phyloP scores from a whole-genome alignment of 2,113 vertebrate species.

The Haliaeetus leucogaster region DNA sequence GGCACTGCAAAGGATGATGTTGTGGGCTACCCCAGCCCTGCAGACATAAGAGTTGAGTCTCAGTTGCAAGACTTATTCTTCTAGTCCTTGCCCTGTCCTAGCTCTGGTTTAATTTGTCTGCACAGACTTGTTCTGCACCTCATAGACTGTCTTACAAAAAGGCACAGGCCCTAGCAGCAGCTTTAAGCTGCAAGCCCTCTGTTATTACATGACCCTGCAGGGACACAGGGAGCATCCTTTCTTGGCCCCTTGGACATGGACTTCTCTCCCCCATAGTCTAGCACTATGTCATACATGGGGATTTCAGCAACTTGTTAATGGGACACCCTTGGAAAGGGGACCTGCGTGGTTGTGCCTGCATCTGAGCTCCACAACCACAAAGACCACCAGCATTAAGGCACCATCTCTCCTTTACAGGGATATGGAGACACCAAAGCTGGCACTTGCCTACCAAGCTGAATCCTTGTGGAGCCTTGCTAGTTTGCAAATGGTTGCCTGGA shows the following conservation, averaged over 20 bases:
- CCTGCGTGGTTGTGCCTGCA: fast-evolving
- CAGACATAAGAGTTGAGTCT: not conserved
- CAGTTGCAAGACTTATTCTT: not conserved
- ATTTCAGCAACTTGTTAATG: not conserved
- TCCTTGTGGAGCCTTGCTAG: not conserved
- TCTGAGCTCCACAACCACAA: not conserved
- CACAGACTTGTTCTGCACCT: not conserved
- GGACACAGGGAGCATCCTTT: not conserved
- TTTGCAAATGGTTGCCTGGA: not conserved
- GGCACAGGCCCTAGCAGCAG: not conserved
- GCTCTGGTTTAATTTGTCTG: not conserved
- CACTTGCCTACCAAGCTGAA: not conserved
- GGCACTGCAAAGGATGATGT: fast-evolving
- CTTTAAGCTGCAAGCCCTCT: not conserved
- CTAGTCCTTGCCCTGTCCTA: not conserved
- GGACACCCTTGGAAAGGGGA: not conserved
- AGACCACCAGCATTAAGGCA: fast-evolving
- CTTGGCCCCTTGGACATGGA: not conserved
- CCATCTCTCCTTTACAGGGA: not conserved
- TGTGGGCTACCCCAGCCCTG: not conserved
- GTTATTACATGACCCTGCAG: not conserved
- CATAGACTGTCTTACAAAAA: not conserved
- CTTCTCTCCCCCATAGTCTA: not conserved
- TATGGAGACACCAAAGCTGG: not conserved
- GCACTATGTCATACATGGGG: fast-evolving